A percentile compares a stretch with the other conserved stretches of the same genome.
These are phyloP conservation scores for Bubo bubo DNA, from an alignment of 2,113 vertebrate genomes.

Conservation along the genomic window DNA sequence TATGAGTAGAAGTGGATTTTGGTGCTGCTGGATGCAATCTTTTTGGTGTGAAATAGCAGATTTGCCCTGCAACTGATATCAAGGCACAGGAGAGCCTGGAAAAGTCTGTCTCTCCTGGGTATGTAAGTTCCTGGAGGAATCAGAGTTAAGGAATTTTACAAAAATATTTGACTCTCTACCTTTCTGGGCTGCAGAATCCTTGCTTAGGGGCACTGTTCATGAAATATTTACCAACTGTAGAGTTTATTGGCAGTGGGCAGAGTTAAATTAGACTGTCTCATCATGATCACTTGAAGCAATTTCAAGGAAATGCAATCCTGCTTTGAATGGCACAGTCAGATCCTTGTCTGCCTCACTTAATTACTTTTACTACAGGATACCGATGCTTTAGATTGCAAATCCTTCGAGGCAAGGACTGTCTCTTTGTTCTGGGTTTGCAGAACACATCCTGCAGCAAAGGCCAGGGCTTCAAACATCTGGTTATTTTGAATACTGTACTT, in stretches of 20 bases:
- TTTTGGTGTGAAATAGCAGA: not conserved
- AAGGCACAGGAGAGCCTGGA: not conserved
- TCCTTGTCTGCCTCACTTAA: conserved; percentile 52
- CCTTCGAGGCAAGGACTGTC: not conserved
- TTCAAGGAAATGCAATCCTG: not conserved
- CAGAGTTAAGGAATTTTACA: not conserved
- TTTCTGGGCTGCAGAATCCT: not conserved
- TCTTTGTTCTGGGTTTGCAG: conserved; percentile 33
- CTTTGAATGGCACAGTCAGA: conserved; percentile 15
- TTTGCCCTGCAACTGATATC: not conserved
- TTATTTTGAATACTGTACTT: not conserved
- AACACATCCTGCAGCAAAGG: not conserved
- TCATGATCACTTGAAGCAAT: not conserved
- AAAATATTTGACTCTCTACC: not conserved
- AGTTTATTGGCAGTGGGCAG: conserved; percentile 9
- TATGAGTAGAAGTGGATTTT: not conserved
- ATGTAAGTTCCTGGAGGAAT: not conserved
- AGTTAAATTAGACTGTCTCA: not conserved
- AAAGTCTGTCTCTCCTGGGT: not conserved
- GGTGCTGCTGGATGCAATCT: not conserved
- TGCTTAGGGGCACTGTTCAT: not conserved
- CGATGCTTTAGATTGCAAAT: conserved; percentile 24
- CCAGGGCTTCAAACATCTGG: not conserved
- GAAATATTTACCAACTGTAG: not conserved
- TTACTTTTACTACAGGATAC: conserved; percentile 44